phyloP scores from a whole-genome alignment of 2,888 invertebrate genomes.

The Catocala nupta region DNA sequence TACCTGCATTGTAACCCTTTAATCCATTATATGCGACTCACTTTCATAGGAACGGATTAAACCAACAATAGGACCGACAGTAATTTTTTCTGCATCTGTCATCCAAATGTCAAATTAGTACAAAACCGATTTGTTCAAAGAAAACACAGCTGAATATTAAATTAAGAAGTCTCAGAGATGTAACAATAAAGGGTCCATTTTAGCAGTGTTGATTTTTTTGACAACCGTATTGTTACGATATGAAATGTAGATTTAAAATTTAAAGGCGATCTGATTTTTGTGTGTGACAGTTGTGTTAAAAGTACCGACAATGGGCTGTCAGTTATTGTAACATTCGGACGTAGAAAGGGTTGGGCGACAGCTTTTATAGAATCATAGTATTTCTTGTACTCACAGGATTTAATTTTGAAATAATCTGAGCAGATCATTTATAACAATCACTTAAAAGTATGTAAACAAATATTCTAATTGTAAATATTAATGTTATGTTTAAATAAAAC shows the following conservation, averaged over 20 bases:
- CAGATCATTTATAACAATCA: no score
- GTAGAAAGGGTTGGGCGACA: slow-evolving; percentile 19
- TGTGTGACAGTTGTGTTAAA: slow-evolving; percentile 54
- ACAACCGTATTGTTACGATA: slow-evolving; percentile 66
- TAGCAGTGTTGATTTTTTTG: slow-evolving; percentile 74
- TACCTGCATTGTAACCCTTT: slow-evolving; percentile 71
- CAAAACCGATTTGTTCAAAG: slow-evolving; percentile 72
- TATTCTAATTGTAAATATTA: not conserved
- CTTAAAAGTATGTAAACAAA: no score
- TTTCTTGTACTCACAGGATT: no score
- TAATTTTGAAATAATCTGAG: no score
- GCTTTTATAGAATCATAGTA: not conserved
- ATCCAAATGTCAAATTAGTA: slow-evolving; percentile 80
- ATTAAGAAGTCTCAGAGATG: slow-evolving; percentile 67
- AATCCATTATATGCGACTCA: slow-evolving; percentile 62
- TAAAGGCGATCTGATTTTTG: slow-evolving; percentile 55
- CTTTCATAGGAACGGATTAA: slow-evolving; percentile 60
- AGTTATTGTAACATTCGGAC: slow-evolving; percentile 37
- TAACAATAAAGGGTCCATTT: slow-evolving; percentile 19
- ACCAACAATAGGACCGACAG: slow-evolving; percentile 65
- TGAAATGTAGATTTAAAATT: slow-evolving; percentile 66
- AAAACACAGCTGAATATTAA: slow-evolving; percentile 74
- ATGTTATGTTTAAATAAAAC: not conserved
- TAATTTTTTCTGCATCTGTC: slow-evolving; percentile 69
- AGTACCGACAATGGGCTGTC: slow-evolving; percentile 56